A percentile compares a stretch with the other conserved stretches of the same genome.
phyloP scores from a whole-genome alignment of 2,888 invertebrate genomes.

The Chaitophorus viminalis region DNA sequence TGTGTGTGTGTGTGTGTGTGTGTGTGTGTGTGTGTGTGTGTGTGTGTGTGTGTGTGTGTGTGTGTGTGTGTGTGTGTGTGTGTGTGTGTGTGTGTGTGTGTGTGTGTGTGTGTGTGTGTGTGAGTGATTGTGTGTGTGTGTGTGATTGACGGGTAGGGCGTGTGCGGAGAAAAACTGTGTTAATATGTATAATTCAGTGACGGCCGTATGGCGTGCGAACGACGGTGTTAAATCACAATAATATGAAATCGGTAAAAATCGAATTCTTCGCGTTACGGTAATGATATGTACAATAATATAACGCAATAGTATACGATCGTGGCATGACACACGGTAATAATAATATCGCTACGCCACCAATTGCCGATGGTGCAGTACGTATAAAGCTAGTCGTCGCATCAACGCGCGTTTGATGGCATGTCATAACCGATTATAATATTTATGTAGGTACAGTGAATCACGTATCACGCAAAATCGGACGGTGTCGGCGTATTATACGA shows the following conservation, averaged over 20 bases:
- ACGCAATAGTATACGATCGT: neutral
- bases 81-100: too few relatives aligned
- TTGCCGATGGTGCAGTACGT: neutral
- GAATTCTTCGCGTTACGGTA: neutral
- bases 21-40: neutral
- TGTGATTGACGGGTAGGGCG: neutral
- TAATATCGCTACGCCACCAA: neutral
- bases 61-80: neutral
- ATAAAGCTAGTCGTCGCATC: too few relatives aligned
- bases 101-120: neutral
- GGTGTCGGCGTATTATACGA: too few relatives aligned
- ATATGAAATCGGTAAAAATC: slow-evolving; percentile 8
- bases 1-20: neutral
- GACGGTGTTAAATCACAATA: slow-evolving; percentile 3
- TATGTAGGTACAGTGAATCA: too few relatives aligned
- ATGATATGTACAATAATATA: neutral
- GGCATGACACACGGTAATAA: neutral
- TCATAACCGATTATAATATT: too few relatives aligned
- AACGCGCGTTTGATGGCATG: too few relatives aligned
- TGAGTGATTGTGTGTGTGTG: neutral
- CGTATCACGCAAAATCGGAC: too few relatives aligned
- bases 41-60: too few relatives aligned
- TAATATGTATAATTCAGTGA: too few relatives aligned
- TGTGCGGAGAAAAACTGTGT: too few relatives aligned
- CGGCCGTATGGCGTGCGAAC: slow-evolving; percentile 7